Percentiles rank a stretch among this genome's conserved stretches.
phyloP scores from a whole-genome alignment of 2,888 invertebrate genomes.

The Clistopyga incitator region DNA sequence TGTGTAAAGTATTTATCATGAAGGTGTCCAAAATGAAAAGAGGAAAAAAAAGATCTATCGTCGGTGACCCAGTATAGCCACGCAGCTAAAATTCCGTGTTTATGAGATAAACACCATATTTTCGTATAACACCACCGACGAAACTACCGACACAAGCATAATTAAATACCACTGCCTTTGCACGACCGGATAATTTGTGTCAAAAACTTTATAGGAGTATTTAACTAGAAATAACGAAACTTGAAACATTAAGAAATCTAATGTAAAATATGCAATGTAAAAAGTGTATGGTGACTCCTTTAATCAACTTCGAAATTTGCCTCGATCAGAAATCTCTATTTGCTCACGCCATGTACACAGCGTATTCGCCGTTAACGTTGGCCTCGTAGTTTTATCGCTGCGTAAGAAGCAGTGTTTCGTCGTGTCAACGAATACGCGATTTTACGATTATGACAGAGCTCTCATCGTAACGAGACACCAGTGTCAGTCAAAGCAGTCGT shows the following conservation, averaged over 20 bases:
- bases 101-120: too few relatives aligned
- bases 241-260: background rate
- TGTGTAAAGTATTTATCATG: too few relatives aligned
- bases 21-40: too few relatives aligned
- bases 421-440: slow-evolving; percentile 51
- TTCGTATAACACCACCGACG: too few relatives aligned
- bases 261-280: background rate
- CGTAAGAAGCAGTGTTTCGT: slow-evolving; percentile 48
- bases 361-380: slow-evolving; percentile 15
- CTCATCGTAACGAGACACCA: slow-evolving; percentile 40
- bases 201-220: background rate
- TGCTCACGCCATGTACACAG: background rate
- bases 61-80: too few relatives aligned
- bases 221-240: background rate
- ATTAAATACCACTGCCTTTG: too few relatives aligned
- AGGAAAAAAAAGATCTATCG: too few relatives aligned
- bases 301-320: background rate
- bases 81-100: too few relatives aligned
- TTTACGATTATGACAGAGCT: slow-evolving; percentile 49
- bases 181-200: background rate
- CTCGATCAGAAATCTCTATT: background rate
- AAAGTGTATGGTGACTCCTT: background rate
- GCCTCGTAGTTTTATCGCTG: slow-evolving; percentile 44
- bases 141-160: too few relatives aligned
- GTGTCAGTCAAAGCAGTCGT: slow-evolving; percentile 39